Evolutionary conservation across 2,797 vertebrate species (phyloP), one percentile per base, ranked within the genome.

Genomic region (Falco naumanni): DNA sequence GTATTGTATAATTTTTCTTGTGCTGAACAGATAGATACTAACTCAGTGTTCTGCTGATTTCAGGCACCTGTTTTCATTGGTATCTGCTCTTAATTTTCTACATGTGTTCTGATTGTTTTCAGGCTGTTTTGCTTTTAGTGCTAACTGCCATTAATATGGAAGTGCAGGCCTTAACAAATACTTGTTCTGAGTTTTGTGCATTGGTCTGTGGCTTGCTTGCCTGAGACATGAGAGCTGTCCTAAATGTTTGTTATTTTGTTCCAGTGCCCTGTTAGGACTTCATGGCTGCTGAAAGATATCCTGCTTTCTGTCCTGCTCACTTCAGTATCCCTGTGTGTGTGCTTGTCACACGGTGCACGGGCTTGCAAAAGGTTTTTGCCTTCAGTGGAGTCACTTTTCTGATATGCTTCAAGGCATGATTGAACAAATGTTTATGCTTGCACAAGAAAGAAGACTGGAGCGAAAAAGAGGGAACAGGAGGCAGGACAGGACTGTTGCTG

Each of bases 311-410:
- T 78, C 41, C 45, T 29, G 17, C 54, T 84, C 29, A 1, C 33
- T 61, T 64, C 39, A 65, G 47, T 45, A 75, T 54, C 34, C 45
- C 4, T 24, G 39, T 57, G 28, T 8, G 0, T 34, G 25, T 59
- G n/a, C 59, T 54, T 80, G 76, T 65, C 60, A 41, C 17, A 17
- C 0, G 0, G 43, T 2, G 3, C 18, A 6, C 8, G 43, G 61
- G 21, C 31, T 72, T 72, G 60, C 53, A 77, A 17, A 68, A 41
- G 45, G 56, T 21, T 88, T 82, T 66, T 81, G 48, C 48, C 22
- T 83, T 87, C 47, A 45, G 39, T 3, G 3, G 61, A 70, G 13
- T 82, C 6, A 1, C 39, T 86, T 9, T 47, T 82, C 34, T 61
- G 54, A 17, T 48, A 6, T 0, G 29, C 50, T 79, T 84, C 43